Conservation (phyloP, 53 echinoderm and acorn worm genomes). For the Echinometra lucunter region DNA sequence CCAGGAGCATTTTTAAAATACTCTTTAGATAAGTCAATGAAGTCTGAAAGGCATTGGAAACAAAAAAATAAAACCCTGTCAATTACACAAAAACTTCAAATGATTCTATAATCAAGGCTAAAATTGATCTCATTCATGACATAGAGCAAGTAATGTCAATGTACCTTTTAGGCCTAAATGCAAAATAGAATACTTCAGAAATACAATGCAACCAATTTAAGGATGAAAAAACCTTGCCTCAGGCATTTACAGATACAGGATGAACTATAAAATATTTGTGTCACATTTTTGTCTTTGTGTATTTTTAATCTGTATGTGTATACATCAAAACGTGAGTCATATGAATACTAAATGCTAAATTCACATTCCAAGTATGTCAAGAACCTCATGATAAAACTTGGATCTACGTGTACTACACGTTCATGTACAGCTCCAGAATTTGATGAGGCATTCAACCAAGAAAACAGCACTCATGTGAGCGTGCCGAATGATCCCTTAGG, state of each 20-base stretch:
- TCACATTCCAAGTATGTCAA: background rate
- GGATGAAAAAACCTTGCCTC: background rate
- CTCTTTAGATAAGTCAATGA: no score
- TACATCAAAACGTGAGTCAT: background rate
- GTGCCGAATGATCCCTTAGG: conserved; percentile 18
- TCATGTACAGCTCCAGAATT: background rate
- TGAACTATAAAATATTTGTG: background rate
- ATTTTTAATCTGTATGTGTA: background rate
- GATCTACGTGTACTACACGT: conserved; percentile 28
- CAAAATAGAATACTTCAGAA: no score
- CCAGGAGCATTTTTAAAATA: no score
- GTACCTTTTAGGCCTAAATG: background rate
- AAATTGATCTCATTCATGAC: background rate
- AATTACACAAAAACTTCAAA: no score
- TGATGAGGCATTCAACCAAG: background rate
- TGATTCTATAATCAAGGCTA: no score
- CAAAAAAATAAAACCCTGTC: no score
- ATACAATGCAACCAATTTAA: no score
- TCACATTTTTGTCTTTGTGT: background rate
- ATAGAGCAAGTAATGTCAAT: background rate
- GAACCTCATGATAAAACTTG: background rate
- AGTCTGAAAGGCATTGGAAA: no score
- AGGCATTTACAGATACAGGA: background rate
- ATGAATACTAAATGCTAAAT: background rate
- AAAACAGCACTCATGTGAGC: background rate